Evolutionary conservation across 53 echinoderm and acorn worm species (phyloP).

Genomic region (Henricia sp.): DNA sequence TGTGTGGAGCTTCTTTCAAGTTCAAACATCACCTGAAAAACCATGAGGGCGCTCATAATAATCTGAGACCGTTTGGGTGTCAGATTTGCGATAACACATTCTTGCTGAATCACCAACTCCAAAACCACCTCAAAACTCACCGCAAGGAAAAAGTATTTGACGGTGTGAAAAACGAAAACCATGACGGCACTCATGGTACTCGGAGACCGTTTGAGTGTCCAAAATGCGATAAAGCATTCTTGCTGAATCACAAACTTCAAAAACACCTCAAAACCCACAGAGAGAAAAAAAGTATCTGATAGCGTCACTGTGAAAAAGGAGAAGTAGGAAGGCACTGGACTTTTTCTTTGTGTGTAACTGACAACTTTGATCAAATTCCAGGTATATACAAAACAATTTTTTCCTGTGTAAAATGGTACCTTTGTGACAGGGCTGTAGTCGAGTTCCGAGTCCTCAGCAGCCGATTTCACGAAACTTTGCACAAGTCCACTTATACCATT

Average conservation of each 20-base stretch:
- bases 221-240: constrained; percentile 32
- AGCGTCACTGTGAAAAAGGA: too few species aligned
- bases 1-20: constrained; percentile 22
- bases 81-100: constrained; percentile 26
- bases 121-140: neutral
- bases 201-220: constrained; percentile 13
- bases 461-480: too few species aligned
- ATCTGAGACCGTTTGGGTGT: constrained; percentile 13
- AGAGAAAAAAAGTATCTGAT: too few species aligned
- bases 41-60: constrained; percentile 1
- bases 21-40: constrained; percentile 14
- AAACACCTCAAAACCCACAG: constrained; percentile 1
- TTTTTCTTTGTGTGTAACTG: too few species aligned
- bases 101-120: constrained; percentile 13
- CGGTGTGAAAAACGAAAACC: constrained; percentile 16
- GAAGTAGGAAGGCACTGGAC: too few species aligned
- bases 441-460: too few species aligned
- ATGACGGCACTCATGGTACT: neutral
- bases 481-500: too few species aligned
- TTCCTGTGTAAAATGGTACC: too few species aligned
- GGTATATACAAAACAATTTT: too few species aligned
- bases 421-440: too few species aligned
- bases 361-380: too few species aligned
- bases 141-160: neutral
- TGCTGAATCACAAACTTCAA: constrained; percentile 6